Conservation (phyloP, 2,888 invertebrate species). For the Muschampia plurimacula region DNA sequence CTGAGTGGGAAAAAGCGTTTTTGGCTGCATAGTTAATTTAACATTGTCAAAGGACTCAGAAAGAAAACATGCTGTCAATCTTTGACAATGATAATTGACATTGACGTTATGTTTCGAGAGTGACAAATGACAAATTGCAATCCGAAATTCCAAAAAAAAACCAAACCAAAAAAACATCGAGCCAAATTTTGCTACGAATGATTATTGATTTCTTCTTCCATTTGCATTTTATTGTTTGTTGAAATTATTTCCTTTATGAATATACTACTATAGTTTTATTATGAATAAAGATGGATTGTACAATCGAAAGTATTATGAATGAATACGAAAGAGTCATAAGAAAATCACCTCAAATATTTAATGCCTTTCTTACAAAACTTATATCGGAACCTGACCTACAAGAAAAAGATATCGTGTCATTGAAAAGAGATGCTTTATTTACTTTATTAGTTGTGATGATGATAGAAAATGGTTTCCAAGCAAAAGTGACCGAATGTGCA, state of each 20-base stretch:
- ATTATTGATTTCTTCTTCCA: too few species aligned
- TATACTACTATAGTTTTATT: conserved; percentile 67
- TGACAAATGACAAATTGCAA: background rate
- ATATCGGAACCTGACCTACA: conserved; percentile 51
- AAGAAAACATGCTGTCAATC: background rate
- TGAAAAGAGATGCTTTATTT: conserved; percentile 71
- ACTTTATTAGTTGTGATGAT: conserved; percentile 66
- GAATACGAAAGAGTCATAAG: conserved; percentile 7
- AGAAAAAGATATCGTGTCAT: conserved; percentile 8
- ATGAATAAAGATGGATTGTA: background rate
- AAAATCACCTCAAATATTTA: conserved; percentile 54
- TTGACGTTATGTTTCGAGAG: background rate
- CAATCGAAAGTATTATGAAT: background rate
- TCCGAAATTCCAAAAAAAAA: too few species aligned
- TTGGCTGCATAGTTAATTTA: too few species aligned
- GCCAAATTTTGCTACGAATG: too few species aligned
- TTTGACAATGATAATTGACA: background rate
- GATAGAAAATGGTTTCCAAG: conserved; percentile 72
- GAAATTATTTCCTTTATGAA: too few species aligned
- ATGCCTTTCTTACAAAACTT: conserved; percentile 59
- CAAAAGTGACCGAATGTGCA: conserved; percentile 53
- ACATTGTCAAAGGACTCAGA: too few species aligned
- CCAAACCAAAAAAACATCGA: too few species aligned
- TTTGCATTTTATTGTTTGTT: too few species aligned
- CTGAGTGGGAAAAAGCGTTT: too few species aligned